phyloP scores from a whole-genome alignment of 2,113 vertebrate species.

The Potamarius usumacintae region DNA sequence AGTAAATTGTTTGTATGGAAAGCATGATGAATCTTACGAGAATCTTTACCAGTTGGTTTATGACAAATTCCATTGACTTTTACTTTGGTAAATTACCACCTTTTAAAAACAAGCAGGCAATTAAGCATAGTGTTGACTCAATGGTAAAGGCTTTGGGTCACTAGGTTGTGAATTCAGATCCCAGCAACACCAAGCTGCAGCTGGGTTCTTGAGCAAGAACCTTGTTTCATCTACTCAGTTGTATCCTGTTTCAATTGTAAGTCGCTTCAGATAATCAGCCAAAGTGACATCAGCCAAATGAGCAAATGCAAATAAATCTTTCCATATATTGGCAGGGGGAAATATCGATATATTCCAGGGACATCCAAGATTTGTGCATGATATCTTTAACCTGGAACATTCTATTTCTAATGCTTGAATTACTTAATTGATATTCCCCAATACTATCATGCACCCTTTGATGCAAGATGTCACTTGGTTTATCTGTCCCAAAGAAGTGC shows the following conservation, averaged over 20 bases:
- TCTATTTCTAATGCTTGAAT: neutral
- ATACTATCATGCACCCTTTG: neutral
- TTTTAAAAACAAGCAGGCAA: neutral
- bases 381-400: neutral
- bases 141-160: neutral
- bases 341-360: neutral
- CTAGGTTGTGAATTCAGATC: neutral
- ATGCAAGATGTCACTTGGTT: neutral
- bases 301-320: neutral
- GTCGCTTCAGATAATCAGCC: neutral
- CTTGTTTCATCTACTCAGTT: neutral
- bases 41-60: neutral
- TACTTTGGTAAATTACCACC: neutral
- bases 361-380: neutral
- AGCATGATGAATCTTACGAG: neutral
- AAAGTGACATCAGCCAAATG: neutral
- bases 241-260: neutral
- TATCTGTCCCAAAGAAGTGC: slow-evolving; percentile 9
- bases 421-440: neutral
- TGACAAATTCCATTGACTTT: neutral
- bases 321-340: neutral
- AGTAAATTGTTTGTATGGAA: neutral
- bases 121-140: neutral
- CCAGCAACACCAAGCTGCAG: neutral
- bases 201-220: neutral